These are phyloP conservation scores for Agelaius tricolor DNA, from an alignment of 2,113 vertebrate genomes.

Conservation along the genomic window DNA sequence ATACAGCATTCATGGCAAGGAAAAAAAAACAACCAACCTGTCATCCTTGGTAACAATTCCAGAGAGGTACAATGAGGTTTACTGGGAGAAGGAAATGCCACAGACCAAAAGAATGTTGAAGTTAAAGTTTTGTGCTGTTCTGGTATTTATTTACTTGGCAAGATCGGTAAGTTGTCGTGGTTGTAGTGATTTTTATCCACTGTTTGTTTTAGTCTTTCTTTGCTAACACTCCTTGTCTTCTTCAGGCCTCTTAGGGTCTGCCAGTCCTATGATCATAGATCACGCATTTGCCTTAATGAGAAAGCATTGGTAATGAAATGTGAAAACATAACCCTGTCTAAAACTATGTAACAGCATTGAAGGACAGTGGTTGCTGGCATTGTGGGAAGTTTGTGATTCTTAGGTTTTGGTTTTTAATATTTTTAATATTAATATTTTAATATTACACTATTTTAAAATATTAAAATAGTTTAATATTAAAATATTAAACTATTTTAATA, in stretches of 20 bases:
- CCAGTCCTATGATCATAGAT: not conserved
- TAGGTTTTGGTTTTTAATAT: not conserved
- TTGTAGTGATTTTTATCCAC: not conserved
- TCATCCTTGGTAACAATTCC: not conserved
- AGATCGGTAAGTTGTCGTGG: fast-evolving
- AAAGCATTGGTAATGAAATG: not conserved
- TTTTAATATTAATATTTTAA: too few species aligned
- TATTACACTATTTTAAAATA: too few species aligned
- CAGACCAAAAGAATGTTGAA: not conserved
- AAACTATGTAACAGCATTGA: not conserved
- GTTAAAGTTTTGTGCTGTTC: not conserved
- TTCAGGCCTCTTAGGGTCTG: not conserved
- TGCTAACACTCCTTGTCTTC: not conserved
- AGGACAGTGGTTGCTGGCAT: not conserved
- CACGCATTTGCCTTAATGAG: not conserved
- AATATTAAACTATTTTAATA: too few species aligned
- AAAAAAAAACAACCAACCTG: not conserved
- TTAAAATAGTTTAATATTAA: too few species aligned
- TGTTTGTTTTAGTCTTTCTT: not conserved
- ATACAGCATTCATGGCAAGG: not conserved
- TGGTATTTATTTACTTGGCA: not conserved
- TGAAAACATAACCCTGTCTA: not conserved
- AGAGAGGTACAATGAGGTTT: not conserved
- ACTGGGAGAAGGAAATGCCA: not conserved
- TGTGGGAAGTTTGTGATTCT: not conserved